Evolutionary conservation across 2,113 vertebrate species (phyloP).

Genomic region (Mobula hypostoma): DNA sequence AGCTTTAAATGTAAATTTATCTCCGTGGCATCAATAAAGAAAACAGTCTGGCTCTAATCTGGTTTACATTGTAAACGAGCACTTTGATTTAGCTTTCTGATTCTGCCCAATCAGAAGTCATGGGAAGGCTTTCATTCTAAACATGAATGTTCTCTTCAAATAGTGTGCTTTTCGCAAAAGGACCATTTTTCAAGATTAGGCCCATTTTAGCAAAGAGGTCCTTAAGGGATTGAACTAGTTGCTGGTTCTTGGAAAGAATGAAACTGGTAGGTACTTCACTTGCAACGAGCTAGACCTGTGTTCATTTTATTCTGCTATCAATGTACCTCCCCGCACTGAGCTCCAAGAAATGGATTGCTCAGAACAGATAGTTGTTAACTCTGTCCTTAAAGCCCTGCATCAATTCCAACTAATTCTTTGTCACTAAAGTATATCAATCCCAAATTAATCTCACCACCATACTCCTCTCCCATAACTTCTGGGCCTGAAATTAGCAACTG

Average conservation of each 20-base stretch:
- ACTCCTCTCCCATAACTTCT: no score
- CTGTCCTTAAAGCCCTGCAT: no score
- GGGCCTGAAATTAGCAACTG: no score
- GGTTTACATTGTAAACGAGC: neutral
- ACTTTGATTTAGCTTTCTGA: neutral
- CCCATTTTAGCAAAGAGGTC: neutral
- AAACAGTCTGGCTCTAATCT: neutral
- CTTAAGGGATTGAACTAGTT: neutral
- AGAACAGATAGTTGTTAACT: no score
- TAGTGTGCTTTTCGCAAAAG: neutral
- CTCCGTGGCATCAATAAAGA: neutral
- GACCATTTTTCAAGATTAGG: no score
- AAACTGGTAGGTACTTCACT: neutral
- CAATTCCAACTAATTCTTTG: no score
- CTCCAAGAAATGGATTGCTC: neutral
- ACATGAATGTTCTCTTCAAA: neutral
- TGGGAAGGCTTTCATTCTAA: neutral
- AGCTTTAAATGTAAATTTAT: neutral
- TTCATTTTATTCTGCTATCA: neutral
- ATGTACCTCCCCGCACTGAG: neutral
- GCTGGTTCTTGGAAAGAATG: neutral
- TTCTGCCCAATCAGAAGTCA: neutral
- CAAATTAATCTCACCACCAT: no score
- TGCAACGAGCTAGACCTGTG: neutral
- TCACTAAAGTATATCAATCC: no score